phyloP scores from a whole-genome alignment of 1,140 invertebrate genomes.

The Lysiphlebus fabarum region DNA sequence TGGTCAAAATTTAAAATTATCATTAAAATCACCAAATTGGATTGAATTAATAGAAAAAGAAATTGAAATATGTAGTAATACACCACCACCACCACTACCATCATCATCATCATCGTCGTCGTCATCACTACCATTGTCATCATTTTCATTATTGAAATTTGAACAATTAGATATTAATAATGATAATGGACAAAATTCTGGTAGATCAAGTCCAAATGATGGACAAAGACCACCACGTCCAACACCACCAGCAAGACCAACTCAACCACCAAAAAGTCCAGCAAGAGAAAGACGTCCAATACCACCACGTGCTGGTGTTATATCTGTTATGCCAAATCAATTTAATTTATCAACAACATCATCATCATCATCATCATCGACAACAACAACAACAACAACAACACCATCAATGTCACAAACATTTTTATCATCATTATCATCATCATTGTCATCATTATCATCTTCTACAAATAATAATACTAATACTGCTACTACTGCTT shows the following conservation, averaged over 20 bases:
- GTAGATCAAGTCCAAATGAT: slow-evolving; percentile 36
- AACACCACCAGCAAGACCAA: slow-evolving; percentile 59
- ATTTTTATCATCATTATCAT: no score
- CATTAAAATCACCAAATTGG: slow-evolving; percentile 85
- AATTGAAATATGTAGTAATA: slow-evolving; percentile 77
- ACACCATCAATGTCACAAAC: slow-evolving; percentile 20
- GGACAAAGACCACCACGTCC: slow-evolving; percentile 42
- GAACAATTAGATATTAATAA: slow-evolving; percentile 46
- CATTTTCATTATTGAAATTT: no score
- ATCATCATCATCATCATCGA: slow-evolving; percentile 22
- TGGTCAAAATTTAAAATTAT: slow-evolving; percentile 67
- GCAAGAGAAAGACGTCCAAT: slow-evolving; percentile 35
- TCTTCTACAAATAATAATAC: no score
- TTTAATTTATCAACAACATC: slow-evolving; percentile 9
- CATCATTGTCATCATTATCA: no score
- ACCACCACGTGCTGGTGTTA: slow-evolving; percentile 47
- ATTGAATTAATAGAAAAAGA: slow-evolving; percentile 74
- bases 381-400: slow-evolving; percentile 18
- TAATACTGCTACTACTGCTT: slow-evolving; percentile 34
- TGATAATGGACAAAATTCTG: slow-evolving; percentile 22
- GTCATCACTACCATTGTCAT: slow-evolving; percentile 39
- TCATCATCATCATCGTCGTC: slow-evolving; percentile 41
- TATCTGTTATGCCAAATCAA: slow-evolving; percentile 40
- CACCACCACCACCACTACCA: slow-evolving; percentile 44
- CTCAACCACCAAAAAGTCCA: slow-evolving; percentile 52